Conservation (phyloP, 1,140 invertebrate species). For the Myzus persicae region DNA sequence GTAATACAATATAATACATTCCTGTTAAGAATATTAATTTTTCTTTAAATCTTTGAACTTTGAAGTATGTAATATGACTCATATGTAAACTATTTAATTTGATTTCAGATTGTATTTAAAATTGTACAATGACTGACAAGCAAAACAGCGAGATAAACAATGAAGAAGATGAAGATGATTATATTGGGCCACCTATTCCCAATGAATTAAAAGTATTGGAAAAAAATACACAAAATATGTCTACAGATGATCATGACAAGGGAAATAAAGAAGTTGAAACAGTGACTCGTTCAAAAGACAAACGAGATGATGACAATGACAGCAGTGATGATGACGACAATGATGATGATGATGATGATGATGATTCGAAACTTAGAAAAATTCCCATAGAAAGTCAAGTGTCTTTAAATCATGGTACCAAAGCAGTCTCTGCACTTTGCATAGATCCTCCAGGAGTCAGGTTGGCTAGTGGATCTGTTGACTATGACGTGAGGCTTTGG, state of each 20-base stretch:
- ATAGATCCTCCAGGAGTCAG: constrained; percentile 92
- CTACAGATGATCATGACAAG: constrained; percentile 55
- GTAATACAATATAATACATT: background rate
- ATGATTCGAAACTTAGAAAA: constrained; percentile 69
- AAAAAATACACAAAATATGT: constrained; percentile 60
- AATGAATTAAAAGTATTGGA: constrained; percentile 60
- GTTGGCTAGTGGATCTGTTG: constrained; percentile 89
- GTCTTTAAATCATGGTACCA: constrained; percentile 82
- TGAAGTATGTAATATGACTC: background rate
- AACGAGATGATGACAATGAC: constrained; percentile 62
- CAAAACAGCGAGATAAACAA: background rate
- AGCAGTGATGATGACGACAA: constrained; percentile 63
- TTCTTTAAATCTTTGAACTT: background rate
- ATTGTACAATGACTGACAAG: background rate
- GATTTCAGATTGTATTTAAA: constrained; percentile 5
- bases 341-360: constrained; percentile 65
- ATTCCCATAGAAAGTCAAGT: constrained; percentile 86
- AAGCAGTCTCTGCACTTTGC: constrained; percentile 85
- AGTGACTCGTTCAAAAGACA: constrained; percentile 61
- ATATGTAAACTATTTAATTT: background rate
- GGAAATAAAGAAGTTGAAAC: constrained; percentile 57
- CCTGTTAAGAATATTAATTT: background rate
- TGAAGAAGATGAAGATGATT: background rate
- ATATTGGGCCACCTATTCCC: background rate
- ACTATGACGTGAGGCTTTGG: constrained; percentile 97